Conservation (phyloP, 2,797 vertebrate species). For the Cuculus canorus region DNA sequence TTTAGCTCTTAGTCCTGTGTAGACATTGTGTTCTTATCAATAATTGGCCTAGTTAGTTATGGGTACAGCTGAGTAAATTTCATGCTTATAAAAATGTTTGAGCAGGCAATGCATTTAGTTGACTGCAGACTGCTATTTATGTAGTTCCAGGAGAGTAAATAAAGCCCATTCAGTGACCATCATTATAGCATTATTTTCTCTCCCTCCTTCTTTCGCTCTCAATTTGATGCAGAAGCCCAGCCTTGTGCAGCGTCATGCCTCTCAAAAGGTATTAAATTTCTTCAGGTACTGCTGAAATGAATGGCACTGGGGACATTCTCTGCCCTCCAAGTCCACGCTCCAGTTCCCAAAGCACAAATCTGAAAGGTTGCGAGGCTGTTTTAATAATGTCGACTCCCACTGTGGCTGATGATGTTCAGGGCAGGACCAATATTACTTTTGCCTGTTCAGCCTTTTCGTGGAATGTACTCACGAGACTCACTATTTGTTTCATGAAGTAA, state of each 20-base stretch:
- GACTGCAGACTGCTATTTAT: slow-evolving; percentile 45
- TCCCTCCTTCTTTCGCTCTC: not conserved
- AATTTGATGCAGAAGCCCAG: not conserved
- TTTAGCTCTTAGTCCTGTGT: slow-evolving; percentile 14
- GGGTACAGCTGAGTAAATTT: slow-evolving; percentile 49
- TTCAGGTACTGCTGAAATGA: not conserved
- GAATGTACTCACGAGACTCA: not conserved
- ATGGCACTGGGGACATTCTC: not conserved
- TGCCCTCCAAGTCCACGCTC: not conserved
- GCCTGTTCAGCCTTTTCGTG: not conserved
- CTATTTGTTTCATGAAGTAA: not conserved
- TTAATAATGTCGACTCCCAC: not conserved
- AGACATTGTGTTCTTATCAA: not conserved
- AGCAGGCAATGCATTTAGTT: slow-evolving; percentile 50
- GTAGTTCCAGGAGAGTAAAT: slow-evolving; percentile 54
- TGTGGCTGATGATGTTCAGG: not conserved
- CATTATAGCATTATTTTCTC: slow-evolving; percentile 16
- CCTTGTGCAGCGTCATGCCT: rapidly evolving
- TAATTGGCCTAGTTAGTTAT: slow-evolving; percentile 44
- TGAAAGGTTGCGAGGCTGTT: not conserved
- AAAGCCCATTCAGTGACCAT: not conserved
- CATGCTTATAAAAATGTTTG: slow-evolving; percentile 37
- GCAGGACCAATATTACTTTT: not conserved
- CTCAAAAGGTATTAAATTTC: not conserved
- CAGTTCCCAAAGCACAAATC: not conserved